Evolutionary conservation across 2,888 invertebrate species (phyloP).

Genomic region (Eupithecia vulgata): DNA sequence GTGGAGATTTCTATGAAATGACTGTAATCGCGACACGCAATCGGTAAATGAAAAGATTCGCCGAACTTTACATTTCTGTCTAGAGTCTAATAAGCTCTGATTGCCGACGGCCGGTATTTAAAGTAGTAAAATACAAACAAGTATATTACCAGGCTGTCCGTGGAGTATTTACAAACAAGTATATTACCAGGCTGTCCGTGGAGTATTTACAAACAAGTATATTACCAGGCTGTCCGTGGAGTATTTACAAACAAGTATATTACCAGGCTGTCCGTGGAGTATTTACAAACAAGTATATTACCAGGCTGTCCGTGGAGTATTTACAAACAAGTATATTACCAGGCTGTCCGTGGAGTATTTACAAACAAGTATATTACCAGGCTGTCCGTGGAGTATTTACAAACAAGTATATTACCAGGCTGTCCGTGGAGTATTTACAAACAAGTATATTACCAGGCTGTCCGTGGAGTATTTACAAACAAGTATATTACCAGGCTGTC

Average conservation of each 20-base stretch:
- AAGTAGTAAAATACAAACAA: conserved; percentile 36
- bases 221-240: too few species aligned
- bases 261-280: too few species aligned
- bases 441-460: conserved; percentile 34
- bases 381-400: conserved; percentile 36
- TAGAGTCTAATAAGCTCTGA: background rate
- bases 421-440: too few species aligned
- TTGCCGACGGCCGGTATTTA: conserved; percentile 16
- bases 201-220: too few species aligned
- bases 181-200: too few species aligned
- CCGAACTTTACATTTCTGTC: background rate
- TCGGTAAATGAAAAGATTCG: background rate
- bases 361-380: too few species aligned
- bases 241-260: too few species aligned
- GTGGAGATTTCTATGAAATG: background rate
- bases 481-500: conserved; percentile 32
- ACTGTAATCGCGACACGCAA: background rate
- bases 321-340: too few species aligned
- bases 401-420: conserved; percentile 34
- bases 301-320: conserved; percentile 34
- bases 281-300: too few species aligned
- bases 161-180: conserved; percentile 40
- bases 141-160: conserved; percentile 29
- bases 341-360: conserved; percentile 38
- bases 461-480: too few species aligned